Evolutionary conservation across 2,113 vertebrate species (phyloP).

Genomic region (Mustelus asterias): DNA sequence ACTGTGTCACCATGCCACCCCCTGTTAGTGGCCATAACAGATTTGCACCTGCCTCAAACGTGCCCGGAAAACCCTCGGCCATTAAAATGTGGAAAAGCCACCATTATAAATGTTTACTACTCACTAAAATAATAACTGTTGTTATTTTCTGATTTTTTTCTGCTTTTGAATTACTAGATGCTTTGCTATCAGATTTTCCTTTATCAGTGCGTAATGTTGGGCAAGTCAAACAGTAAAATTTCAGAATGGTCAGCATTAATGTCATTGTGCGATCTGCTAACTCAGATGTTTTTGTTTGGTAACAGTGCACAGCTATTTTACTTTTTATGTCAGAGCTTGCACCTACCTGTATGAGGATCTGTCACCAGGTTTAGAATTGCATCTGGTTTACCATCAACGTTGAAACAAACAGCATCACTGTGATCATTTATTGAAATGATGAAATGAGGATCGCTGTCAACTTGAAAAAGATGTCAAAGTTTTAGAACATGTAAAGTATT

Average conservation of each 20-base stretch:
- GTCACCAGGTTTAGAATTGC: slow-evolving; percentile 75
- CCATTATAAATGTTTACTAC: neutral
- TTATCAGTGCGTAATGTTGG: neutral
- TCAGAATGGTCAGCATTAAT: neutral
- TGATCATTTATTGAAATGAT: slow-evolving; percentile 72
- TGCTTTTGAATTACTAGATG: neutral
- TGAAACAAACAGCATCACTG: slow-evolving; percentile 82
- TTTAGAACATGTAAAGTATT: neutral
- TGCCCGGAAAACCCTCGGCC: no score
- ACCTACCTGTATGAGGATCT: slow-evolving; percentile 73
- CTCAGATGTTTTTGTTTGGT: neutral
- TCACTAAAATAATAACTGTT: neutral
- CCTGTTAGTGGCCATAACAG: no score
- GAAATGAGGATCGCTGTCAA: slow-evolving; percentile 95
- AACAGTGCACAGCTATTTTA: neutral
- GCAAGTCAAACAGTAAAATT: neutral
- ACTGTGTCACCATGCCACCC: no score
- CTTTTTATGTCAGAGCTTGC: neutral
- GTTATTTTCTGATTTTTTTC: neutral
- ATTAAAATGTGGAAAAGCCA: neutral
- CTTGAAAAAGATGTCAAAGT: slow-evolving; percentile 53
- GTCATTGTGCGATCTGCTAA: neutral
- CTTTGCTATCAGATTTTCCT: neutral
- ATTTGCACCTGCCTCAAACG: no score
- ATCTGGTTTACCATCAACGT: slow-evolving; percentile 77